These are phyloP conservation scores for Opisthograptis luteolata DNA, from an alignment of 2,888 invertebrate species.

Conservation along the genomic window DNA sequence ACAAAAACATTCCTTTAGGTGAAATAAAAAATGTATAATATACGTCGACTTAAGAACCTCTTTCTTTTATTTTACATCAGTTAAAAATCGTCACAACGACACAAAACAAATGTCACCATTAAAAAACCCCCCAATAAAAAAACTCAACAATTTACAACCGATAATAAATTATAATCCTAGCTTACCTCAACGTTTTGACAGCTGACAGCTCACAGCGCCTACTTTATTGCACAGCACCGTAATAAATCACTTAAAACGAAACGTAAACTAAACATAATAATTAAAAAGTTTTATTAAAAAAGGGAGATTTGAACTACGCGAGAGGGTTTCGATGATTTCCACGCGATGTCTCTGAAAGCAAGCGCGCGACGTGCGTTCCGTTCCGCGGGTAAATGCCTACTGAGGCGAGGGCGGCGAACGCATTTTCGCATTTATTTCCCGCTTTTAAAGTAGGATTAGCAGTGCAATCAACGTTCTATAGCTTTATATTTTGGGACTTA, in stretches of 20 bases:
- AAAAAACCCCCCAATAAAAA: slow-evolving; percentile 24
- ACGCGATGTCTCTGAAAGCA: slow-evolving; percentile 47
- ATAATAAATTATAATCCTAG: slow-evolving; percentile 33
- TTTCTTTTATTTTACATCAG: too few relatives aligned
- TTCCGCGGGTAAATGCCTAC: slow-evolving; percentile 49
- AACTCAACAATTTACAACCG: slow-evolving; percentile 26
- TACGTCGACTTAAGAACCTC: too few relatives aligned
- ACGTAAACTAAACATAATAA: slow-evolving; percentile 26
- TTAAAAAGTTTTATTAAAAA: slow-evolving; percentile 28
- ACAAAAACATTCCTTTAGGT: too few relatives aligned
- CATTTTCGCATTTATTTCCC: slow-evolving; percentile 38
- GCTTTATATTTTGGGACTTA: slow-evolving; percentile 15
- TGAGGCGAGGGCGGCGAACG: slow-evolving; percentile 53
- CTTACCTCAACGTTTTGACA: slow-evolving; percentile 75
- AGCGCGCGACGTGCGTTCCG: slow-evolving; percentile 51
- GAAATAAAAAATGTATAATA: too few relatives aligned
- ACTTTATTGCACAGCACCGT: slow-evolving; percentile 53
- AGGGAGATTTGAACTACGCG: slow-evolving; percentile 26
- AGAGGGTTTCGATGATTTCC: slow-evolving; percentile 29
- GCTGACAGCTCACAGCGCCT: slow-evolving; percentile 63
- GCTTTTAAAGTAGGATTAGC: slow-evolving; percentile 27
- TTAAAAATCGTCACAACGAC: slow-evolving; percentile 10
- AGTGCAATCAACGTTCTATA: slow-evolving; percentile 12
- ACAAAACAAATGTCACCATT: slow-evolving; percentile 25
- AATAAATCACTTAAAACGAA: slow-evolving; percentile 49